Conservation (phyloP, 2,888 invertebrate genomes). For the Chirona hameri region DNA sequence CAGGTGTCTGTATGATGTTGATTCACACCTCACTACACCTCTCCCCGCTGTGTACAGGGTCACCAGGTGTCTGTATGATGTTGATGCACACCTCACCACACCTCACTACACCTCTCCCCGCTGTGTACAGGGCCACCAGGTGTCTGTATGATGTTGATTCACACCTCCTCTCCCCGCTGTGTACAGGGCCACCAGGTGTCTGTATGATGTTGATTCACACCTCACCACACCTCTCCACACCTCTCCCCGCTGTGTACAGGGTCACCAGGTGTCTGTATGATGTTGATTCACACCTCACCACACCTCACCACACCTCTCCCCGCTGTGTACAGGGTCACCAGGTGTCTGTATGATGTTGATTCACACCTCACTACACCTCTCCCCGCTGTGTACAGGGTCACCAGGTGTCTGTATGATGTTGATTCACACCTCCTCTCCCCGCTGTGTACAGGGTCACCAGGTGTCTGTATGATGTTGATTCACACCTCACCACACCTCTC, state of each 20-base stretch:
- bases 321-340: slow-evolving; percentile 25
- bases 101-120: no score
- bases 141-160: slow-evolving; percentile 36
- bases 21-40: not conserved
- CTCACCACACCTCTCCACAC: not conserved
- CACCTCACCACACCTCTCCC: not conserved
- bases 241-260: not conserved
- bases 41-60: not conserved
- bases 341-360: slow-evolving; percentile 37
- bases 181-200: slow-evolving; percentile 34
- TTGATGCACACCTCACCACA: not conserved
- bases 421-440: not conserved
- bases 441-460: slow-evolving; percentile 27
- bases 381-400: slow-evolving; percentile 10
- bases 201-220: slow-evolving; percentile 34
- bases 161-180: not conserved
- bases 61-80: slow-evolving; percentile 38
- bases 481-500: not conserved
- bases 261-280: slow-evolving; percentile 38
- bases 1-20: slow-evolving; percentile 37
- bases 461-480: slow-evolving; percentile 37
- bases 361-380: not conserved
- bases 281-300: slow-evolving; percentile 29
- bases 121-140: slow-evolving; percentile 29
- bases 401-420: slow-evolving; percentile 37